Conservation (phyloP, 2,888 invertebrate species). For the Parnassius smintheus region DNA sequence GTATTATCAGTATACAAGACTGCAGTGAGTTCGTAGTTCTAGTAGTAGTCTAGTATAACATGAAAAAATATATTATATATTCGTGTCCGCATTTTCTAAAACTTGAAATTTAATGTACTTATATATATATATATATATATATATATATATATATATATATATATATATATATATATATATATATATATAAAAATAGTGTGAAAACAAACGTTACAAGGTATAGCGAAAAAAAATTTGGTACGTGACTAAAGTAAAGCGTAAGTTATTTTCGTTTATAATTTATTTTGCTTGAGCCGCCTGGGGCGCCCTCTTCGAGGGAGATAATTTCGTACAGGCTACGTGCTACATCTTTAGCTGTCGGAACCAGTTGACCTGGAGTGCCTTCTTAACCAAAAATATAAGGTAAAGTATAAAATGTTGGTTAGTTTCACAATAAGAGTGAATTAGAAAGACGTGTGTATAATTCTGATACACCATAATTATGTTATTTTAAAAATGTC, state of each 20-base stretch:
- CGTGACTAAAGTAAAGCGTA: constrained; percentile 59
- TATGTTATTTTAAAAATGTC: too few relatives aligned
- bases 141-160: too few relatives aligned
- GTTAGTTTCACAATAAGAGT: constrained; percentile 14
- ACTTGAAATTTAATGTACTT: too few relatives aligned
- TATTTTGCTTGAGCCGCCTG: constrained; percentile 61
- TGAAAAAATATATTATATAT: too few relatives aligned
- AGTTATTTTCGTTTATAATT: constrained; percentile 67
- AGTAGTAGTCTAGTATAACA: too few relatives aligned
- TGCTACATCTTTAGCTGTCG: constrained; percentile 58
- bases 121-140: too few relatives aligned
- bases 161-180: too few relatives aligned
- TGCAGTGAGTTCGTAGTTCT: too few relatives aligned
- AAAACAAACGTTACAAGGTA: constrained; percentile 43
- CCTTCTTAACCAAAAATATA: constrained; percentile 47
- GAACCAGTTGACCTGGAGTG: constrained; percentile 55
- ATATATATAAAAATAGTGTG: too few relatives aligned
- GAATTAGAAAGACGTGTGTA: constrained; percentile 4
- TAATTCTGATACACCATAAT: not conserved
- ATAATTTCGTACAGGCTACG: constrained; percentile 70
- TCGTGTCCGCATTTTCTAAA: too few relatives aligned
- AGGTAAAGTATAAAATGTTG: constrained; percentile 38
- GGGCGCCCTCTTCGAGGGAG: constrained; percentile 59
- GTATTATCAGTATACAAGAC: too few relatives aligned
- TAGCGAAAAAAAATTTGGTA: constrained; percentile 52